These are phyloP conservation scores for Polylopha cassiicola DNA, from an alignment of 2,888 invertebrate species.

Conservation along the genomic window DNA sequence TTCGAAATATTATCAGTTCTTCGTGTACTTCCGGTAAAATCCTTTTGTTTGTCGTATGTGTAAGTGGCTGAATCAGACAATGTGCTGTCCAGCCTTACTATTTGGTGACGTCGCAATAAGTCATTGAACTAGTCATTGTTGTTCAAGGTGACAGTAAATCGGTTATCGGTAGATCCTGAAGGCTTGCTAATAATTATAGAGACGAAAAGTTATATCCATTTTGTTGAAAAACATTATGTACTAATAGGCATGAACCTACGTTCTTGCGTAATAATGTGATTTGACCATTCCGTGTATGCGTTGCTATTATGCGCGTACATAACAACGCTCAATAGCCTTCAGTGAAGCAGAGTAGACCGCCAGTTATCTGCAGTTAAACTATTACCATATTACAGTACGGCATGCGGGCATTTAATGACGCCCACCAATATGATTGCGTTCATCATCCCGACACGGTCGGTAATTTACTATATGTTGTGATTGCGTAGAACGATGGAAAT, in stretches of 20 bases:
- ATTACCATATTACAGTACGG: conserved; percentile 38
- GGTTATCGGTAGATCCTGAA: too few species aligned
- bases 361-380: conserved; percentile 41
- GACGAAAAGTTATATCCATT: too few species aligned
- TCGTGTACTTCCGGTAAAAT: conserved; percentile 30
- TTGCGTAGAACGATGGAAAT: conserved; percentile 6
- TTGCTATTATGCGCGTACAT: too few species aligned
- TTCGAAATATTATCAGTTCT: neutral
- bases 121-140: conserved; percentile 23
- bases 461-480: conserved; percentile 9
- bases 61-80: conserved; percentile 40
- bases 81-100: neutral
- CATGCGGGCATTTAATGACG: conserved; percentile 51
- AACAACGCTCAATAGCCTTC: neutral
- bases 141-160: conserved; percentile 12
- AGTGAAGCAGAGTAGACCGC: conserved; percentile 26
- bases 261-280: too few species aligned
- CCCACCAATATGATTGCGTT: conserved; percentile 37
- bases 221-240: too few species aligned
- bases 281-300: too few species aligned
- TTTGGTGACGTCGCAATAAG: conserved; percentile 5
- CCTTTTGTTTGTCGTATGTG: conserved; percentile 39
- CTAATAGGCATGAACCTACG: too few species aligned
- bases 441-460: conserved; percentile 20
- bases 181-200: too few species aligned